Percentiles rank a stretch among this genome's conserved stretches.
Evolutionary conservation across 2,113 vertebrate species (phyloP).

Genomic region (Xiphorhynchus elegans): DNA sequence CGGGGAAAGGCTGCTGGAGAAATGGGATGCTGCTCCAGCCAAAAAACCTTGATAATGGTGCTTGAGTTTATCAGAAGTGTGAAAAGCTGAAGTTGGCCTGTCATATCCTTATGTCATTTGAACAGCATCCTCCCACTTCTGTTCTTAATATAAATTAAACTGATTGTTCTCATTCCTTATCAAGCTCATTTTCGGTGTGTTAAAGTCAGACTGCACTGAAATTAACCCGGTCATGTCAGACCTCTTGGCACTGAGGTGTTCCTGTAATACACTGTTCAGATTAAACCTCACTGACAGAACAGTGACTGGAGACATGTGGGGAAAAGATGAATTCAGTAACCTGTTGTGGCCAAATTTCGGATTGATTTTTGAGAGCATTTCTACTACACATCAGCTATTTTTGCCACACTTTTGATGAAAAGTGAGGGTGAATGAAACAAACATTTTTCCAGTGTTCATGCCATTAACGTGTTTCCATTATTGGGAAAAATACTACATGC

Average conservation of each 20-base stretch:
- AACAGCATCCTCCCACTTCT: neutral
- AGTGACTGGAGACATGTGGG: neutral
- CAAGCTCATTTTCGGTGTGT: neutral
- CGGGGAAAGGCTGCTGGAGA: neutral
- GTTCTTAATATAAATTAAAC: neutral
- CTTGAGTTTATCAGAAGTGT: neutral
- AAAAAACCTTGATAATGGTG: neutral
- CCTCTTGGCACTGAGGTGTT: neutral
- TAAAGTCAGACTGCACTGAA: neutral
- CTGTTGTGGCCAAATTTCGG: neutral
- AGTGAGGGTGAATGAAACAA: neutral
- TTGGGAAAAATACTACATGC: neutral
- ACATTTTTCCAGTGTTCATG: neutral
- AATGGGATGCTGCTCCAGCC: neutral
- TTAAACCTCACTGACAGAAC: neutral
- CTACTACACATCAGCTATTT: neutral
- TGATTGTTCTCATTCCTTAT: neutral
- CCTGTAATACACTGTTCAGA: neutral
- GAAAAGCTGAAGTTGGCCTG: neutral
- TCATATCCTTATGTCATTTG: neutral
- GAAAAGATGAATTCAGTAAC: neutral
- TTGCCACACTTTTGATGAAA: neutral
- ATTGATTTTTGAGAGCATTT: neutral
- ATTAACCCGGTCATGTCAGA: neutral
- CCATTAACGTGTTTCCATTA: accelerated